Evolutionary conservation across 2,888 invertebrate species (phyloP).

Genomic region (Ennomos erosarius): DNA sequence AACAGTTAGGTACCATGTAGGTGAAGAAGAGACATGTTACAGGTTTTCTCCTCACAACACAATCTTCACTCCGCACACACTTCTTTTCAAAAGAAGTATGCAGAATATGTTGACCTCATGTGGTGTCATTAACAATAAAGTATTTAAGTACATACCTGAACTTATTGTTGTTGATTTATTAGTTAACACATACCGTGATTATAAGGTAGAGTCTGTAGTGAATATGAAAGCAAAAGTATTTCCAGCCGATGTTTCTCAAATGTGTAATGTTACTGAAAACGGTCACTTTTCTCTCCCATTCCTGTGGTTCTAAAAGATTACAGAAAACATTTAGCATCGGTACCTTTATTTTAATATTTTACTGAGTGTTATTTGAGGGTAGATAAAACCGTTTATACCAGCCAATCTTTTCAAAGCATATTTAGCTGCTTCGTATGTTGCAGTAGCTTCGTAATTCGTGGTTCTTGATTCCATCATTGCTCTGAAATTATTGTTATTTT

Average conservation of each 20-base stretch:
- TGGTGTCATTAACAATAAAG: too few relatives aligned
- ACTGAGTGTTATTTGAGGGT: too few relatives aligned
- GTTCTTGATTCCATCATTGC: constrained; percentile 56
- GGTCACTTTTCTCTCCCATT: constrained; percentile 48
- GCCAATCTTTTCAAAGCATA: constrained; percentile 50
- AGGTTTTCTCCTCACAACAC: too few relatives aligned
- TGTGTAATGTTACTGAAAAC: constrained; percentile 39
- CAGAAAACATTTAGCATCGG: background rate
- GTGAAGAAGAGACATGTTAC: too few relatives aligned
- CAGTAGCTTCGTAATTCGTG: constrained; percentile 25
- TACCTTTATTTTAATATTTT: too few relatives aligned
- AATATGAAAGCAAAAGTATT: constrained; percentile 60
- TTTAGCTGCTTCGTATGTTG: constrained; percentile 29
- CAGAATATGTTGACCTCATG: too few relatives aligned
- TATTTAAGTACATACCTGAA: too few relatives aligned
- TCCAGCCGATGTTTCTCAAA: constrained; percentile 54
- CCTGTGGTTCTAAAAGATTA: constrained; percentile 48
- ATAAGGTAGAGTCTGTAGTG: constrained; percentile 54
- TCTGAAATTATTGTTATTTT: constrained; percentile 43
- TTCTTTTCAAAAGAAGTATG: too few relatives aligned
- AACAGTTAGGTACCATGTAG: too few relatives aligned
- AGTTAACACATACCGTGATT: constrained; percentile 53
- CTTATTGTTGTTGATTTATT: too few relatives aligned
- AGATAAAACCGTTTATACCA: constrained; percentile 38
- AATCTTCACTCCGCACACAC: too few relatives aligned